Conservation (phyloP, 2,888 invertebrate species). For the Harpalus rufipes region DNA sequence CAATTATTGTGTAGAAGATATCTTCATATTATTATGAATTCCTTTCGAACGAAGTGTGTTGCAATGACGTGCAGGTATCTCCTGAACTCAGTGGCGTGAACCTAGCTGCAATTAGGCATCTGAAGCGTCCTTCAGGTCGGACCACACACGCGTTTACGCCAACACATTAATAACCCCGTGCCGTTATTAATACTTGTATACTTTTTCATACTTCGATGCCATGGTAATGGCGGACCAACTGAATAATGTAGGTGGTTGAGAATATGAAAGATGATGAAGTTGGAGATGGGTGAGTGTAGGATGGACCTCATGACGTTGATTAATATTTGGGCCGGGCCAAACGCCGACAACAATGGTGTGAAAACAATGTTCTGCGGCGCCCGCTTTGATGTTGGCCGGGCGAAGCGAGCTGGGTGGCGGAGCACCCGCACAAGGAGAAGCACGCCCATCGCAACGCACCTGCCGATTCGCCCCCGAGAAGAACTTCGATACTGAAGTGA, state of each 20-base stretch:
- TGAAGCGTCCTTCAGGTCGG: conserved; percentile 67
- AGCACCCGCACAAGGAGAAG: conserved; percentile 49
- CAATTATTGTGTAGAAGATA: neutral
- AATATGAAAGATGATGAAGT: conserved; percentile 3
- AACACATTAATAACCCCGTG: conserved; percentile 76
- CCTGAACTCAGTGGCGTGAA: neutral
- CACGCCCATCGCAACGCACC: conserved; percentile 17
- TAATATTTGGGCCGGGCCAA: conserved; percentile 76
- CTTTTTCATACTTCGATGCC: conserved; percentile 76
- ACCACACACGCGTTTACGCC: conserved; percentile 76
- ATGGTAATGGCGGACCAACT: conserved; percentile 71
- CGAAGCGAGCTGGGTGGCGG: conserved; percentile 33
- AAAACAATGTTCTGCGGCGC: conserved; percentile 72
- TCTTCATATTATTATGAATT: neutral
- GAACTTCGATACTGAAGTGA: neutral
- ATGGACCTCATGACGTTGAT: conserved; percentile 75
- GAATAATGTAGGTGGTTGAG: conserved; percentile 25
- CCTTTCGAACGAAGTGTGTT: neutral
- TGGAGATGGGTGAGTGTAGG: conserved; percentile 14
- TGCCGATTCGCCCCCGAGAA: conserved; percentile 24
- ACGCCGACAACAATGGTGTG: conserved; percentile 75
- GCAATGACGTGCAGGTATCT: neutral
- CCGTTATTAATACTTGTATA: conserved; percentile 77
- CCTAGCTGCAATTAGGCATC: neutral
- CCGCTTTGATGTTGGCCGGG: conserved; percentile 20